phyloP scores from a whole-genome alignment of 2,113 vertebrate genomes.

The Myanophis thanlyinensis region DNA sequence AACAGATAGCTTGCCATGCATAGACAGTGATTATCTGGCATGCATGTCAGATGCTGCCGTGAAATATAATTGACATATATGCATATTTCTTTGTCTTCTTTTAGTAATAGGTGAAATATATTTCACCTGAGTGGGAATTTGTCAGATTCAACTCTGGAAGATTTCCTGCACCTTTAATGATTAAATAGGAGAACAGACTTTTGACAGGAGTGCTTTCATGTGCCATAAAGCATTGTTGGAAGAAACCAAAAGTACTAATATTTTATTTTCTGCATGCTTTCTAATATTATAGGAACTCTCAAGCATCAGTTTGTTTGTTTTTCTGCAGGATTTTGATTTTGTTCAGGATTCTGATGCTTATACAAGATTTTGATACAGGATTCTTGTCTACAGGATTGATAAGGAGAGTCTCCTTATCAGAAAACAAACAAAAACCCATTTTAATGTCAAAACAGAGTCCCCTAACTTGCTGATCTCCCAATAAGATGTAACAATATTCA shows the following conservation, averaged over 20 bases:
- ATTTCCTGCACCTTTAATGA: not conserved
- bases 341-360: not conserved
- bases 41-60: not conserved
- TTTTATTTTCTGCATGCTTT: not conserved
- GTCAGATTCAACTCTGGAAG: not conserved
- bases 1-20: fast-evolving
- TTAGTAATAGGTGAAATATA: not conserved
- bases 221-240: not conserved
- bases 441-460: not conserved
- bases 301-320: not conserved
- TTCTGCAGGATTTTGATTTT: not conserved
- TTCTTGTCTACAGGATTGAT: not conserved
- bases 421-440: not conserved
- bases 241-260: not conserved
- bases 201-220: not conserved
- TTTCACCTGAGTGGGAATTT: not conserved
- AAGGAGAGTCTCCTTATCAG: not conserved
- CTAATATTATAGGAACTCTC: not conserved
- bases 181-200: not conserved
- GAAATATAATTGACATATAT: not conserved
- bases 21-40: conserved; percentile 11
- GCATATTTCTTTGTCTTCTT: not conserved
- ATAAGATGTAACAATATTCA: not conserved
- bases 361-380: not conserved
- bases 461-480: not conserved